A percentile compares a stretch with the other conserved stretches of the same genome.
Evolutionary conservation across 2,113 vertebrate species (phyloP).

Genomic region (Lota lota): DNA sequence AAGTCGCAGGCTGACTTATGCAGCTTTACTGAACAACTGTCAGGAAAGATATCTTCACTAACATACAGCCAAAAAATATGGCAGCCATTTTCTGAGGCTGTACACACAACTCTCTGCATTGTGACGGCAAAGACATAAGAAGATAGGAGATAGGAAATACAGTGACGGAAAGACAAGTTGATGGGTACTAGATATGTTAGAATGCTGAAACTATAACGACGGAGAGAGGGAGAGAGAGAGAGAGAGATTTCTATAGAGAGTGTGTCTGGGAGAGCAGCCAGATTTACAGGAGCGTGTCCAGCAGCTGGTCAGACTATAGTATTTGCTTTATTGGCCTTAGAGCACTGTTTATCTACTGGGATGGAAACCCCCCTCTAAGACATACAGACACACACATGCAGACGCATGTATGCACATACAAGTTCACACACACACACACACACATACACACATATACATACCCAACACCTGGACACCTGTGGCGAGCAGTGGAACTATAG

Average conservation of each 20-base stretch:
- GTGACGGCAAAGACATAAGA: too few species aligned
- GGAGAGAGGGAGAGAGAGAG: constrained; percentile 1
- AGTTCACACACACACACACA: constrained; percentile 24
- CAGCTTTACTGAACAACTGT: too few species aligned
- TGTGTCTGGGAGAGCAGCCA: constrained; percentile 34
- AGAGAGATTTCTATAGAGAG: not conserved
- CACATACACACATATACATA: constrained; percentile 9
- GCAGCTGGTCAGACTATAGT: constrained; percentile 42
- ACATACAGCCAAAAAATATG: too few species aligned
- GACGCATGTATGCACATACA: constrained; percentile 14
- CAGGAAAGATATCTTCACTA: too few species aligned
- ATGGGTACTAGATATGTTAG: too few species aligned
- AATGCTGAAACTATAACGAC: too few species aligned
- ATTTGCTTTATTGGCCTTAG: constrained; percentile 58
- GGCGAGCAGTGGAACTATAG: constrained; percentile 44
- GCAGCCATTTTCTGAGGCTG: too few species aligned
- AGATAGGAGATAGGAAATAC: too few species aligned
- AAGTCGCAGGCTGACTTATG: too few species aligned
- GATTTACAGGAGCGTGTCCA: constrained; percentile 39
- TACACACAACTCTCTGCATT: too few species aligned
- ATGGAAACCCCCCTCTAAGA: constrained; percentile 41
- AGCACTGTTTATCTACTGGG: constrained; percentile 38
- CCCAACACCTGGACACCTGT: constrained; percentile 34
- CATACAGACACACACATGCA: not conserved
- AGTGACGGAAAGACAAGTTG: too few species aligned